A percentile compares a stretch with the other conserved stretches of the same genome.
Evolutionary conservation across 2,888 invertebrate genomes (phyloP).

Genomic region (Seira sanloemensis): DNA sequence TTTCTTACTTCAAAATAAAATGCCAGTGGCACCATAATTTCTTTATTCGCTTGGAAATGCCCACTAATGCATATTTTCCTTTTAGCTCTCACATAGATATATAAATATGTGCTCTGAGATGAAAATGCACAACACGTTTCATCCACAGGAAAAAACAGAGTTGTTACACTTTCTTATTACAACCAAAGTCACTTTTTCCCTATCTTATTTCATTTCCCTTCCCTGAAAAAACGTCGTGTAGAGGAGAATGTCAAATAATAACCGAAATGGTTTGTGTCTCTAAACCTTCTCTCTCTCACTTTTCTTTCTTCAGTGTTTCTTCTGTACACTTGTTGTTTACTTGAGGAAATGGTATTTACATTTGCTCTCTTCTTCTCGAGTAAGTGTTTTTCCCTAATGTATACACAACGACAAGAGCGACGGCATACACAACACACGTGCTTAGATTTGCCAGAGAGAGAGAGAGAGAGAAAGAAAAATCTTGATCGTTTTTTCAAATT

Average conservation of each 20-base stretch:
- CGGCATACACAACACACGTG: background rate
- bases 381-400: slow-evolving; percentile 2
- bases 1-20: background rate
- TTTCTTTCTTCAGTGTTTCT: too few relatives aligned
- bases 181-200: background rate
- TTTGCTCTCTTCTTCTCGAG: slow-evolving; percentile 37
- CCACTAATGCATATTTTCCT: slow-evolving; percentile 14
- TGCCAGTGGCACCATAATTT: slow-evolving; percentile 5
- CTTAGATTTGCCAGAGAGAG: background rate
- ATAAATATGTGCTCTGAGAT: too few relatives aligned
- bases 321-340: slow-evolving; percentile 39
- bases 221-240: background rate
- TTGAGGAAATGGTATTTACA: slow-evolving; percentile 55
- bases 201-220: background rate
- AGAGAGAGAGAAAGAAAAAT: background rate
- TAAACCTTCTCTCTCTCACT: background rate
- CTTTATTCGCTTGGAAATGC: background rate
- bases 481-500: background rate
- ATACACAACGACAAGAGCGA: background rate
- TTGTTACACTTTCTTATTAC: background rate
- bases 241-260: background rate
- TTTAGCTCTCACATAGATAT: too few relatives aligned
- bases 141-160: background rate
- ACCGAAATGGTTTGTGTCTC: background rate
- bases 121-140: slow-evolving; percentile 19